Base-by-base conservation (phyloP, 2,888 invertebrate genomes). In the Boloria selene region DNA sequence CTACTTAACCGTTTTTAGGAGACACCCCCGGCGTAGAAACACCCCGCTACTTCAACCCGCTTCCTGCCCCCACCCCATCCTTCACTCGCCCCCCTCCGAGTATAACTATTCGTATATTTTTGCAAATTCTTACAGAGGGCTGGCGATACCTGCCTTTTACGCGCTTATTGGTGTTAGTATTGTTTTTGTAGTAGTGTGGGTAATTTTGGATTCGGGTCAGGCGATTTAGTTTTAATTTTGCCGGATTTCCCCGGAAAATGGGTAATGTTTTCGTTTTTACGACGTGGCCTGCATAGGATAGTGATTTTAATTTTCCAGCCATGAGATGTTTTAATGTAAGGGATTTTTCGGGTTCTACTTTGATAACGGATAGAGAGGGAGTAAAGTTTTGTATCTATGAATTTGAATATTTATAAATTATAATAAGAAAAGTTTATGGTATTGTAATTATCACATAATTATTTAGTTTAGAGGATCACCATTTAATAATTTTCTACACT, bases 1-100 rank as follows among this genome's bases (percentile, higher is more conserved):
- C 91, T 91, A 91, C 91, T 92, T 91, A 90, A 89, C 90, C 90
- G 91, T 92, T 92, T 92, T 92, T 91, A 91, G 91, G 90, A 89
- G 90, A 88, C 89, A 86, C 90, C 91, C 91, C 89, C 84, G 80
- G 79, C 84, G 85, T 81, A 86, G 85, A 82, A 86, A 84, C 87
- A 81, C 88, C 87, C 86, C 80, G 78, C 86, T 82, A 81, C 88
- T 85, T 84, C 85, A 79, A 82, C 88, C 88, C 88, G 84, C 86
- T 90, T 90, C 90, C 90, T 86, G 83, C 83, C 78, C 84, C 84
- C 79, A 68, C 79, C 82, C 79, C 81, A 76, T 79, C 78, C 84
- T 80, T 77, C 72, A 77, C 72, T 75, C 70, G 69, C 69, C 74
- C 76, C 77, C 80, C 77, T 69, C 75, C 72, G 80, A 63, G 68